Percentiles rank a stretch among this genome's conserved stretches.
phyloP scores from a whole-genome alignment of 2,888 invertebrate species.

The Ophion costatus region DNA sequence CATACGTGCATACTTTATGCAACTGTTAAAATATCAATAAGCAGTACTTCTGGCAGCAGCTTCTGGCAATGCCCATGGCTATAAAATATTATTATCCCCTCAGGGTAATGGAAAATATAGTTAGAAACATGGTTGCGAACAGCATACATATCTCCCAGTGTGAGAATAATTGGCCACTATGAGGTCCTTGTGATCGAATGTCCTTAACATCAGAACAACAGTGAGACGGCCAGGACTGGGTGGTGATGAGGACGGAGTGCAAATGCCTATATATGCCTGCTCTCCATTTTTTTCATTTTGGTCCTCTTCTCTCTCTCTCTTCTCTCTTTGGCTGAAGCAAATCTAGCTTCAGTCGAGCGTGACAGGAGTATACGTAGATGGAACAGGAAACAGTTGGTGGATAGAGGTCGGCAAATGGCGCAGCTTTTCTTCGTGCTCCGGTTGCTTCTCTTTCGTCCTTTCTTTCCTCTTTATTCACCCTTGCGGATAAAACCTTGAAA shows the following conservation, averaged over 20 bases:
- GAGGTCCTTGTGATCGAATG: background rate
- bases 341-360: constrained; percentile 36
- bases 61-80: too few relatives aligned
- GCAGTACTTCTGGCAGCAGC: too few relatives aligned
- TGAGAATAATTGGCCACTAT: background rate
- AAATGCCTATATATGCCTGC: background rate
- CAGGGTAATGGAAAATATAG: too few relatives aligned
- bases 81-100: too few relatives aligned
- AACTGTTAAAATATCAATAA: too few relatives aligned
- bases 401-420: constrained; percentile 26
- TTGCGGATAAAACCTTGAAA: constrained; percentile 65
- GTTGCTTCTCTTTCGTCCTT: constrained; percentile 47
- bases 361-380: constrained; percentile 42
- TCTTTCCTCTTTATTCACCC: constrained; percentile 39
- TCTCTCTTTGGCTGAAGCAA: constrained; percentile 10
- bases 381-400: constrained; percentile 21
- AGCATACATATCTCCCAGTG: too few relatives aligned
- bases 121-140: too few relatives aligned
- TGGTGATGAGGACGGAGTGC: background rate
- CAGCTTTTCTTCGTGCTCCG: constrained; percentile 39
- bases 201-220: background rate
- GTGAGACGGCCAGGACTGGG: background rate
- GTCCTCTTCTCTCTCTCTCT: too few relatives aligned
- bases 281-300: background rate
- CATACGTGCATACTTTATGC: too few relatives aligned